phyloP scores from a whole-genome alignment of 2,797 vertebrate genomes.

The Hoplostethus atlanticus region DNA sequence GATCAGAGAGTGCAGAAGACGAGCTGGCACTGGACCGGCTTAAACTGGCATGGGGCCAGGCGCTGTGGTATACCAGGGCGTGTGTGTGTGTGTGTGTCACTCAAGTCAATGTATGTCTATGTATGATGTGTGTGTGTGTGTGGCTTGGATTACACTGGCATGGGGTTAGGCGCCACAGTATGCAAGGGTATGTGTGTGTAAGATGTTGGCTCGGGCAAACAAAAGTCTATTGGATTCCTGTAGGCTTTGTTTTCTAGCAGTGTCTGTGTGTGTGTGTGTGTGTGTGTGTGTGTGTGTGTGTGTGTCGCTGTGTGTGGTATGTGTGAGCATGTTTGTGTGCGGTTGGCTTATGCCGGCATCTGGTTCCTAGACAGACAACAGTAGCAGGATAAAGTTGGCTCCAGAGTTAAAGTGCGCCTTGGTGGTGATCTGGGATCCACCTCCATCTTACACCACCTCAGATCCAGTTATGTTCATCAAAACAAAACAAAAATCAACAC shows the following conservation, averaged over 20 bases:
- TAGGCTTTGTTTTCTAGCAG: conserved; percentile 62
- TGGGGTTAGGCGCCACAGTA: conserved; percentile 64
- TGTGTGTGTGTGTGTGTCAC: conserved; percentile 26
- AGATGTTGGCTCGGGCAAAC: conserved; percentile 76
- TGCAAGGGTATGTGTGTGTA: conserved; percentile 49
- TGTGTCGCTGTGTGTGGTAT: conserved; percentile 22
- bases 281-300: conserved; percentile 32
- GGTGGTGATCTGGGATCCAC: conserved; percentile 70
- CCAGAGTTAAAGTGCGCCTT: conserved; percentile 70
- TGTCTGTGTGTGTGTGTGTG: conserved; percentile 19
- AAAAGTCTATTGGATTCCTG: conserved; percentile 73
- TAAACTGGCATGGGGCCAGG: conserved; percentile 65
- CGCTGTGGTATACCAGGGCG: conserved; percentile 31
- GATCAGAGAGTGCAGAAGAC: conserved; percentile 68
- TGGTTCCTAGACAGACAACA: conserved; percentile 67
- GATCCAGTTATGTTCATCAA: conserved; percentile 75
- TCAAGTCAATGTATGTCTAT: conserved; percentile 58
- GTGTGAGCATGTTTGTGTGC: background rate
- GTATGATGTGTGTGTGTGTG: conserved; percentile 59
- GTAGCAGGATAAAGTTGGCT: conserved; percentile 76
- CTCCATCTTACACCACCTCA: conserved; percentile 48
- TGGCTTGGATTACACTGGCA: conserved; percentile 60
- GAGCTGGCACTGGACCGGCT: conserved; percentile 63
- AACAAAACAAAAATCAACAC: conserved; percentile 51
- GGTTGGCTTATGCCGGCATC: conserved; percentile 55